Evolutionary conservation across 2,888 invertebrate species (phyloP), one percentile per base, ranked within the genome.

Genomic region (Sarcophaga subvicina): DNA sequence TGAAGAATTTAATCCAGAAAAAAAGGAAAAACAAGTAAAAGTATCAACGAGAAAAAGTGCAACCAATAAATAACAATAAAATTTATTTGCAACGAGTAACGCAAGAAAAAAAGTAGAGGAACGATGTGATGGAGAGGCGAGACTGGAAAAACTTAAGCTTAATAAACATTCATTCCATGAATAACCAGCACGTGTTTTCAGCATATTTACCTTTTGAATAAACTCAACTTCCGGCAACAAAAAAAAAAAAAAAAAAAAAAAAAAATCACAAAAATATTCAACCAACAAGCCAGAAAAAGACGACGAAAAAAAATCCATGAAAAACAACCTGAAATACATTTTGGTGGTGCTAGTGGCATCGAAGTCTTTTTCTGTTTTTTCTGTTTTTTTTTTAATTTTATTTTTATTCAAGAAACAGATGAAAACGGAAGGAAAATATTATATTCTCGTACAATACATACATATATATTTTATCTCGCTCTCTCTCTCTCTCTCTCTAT

Each of bases 201-300:
- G 75, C 82, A 79, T 86, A 79, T 86, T 86, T 86, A 82, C 85
- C 85, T 82, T 54, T 70, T 69, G 75, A 79, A 86, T 86, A 82
- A 79, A 86, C 82, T 82, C 45, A 75, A 76, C 78, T 79, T 79
- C 85, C 85, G 81, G 75, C 62, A 47, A 71, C 54, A 71, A 60
- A 80, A 78, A 67, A 62, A 11, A 47, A 66, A n/a, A 22, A 22
- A 22, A 22, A 1, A 22, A 22, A 11, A 77, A 80, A 71, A 37
- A 22, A 8, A 49, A 72, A 47, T 59, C 69, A 17, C 3, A 47
- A 54, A 37, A 62, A 60, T 77, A 77, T 4, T 37, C 54, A 54
- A 54, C 54, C 14, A 54, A 54, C 12, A 54, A 54, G 14, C 54
- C 12, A 54, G 1, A 54, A 3, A 17, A 54, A 54, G 17, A 11